A percentile compares a stretch with the other conserved stretches of the same genome.
phyloP scores from a whole-genome alignment of 2,113 vertebrate genomes.

The Daphoenositta chrysoptera region DNA sequence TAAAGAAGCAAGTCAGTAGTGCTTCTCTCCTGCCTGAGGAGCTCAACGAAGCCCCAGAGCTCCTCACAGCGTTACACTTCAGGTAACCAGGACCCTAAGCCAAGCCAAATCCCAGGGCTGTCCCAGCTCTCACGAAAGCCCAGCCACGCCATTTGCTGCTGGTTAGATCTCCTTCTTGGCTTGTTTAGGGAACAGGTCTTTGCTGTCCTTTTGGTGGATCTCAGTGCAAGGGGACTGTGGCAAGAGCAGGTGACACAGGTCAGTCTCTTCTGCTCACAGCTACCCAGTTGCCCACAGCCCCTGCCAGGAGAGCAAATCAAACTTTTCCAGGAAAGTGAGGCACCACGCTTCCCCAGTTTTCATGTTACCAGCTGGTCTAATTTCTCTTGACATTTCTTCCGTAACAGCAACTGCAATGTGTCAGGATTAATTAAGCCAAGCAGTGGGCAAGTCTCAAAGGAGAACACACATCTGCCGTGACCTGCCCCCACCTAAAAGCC shows the following conservation, averaged over 20 bases:
- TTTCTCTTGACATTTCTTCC: constrained; percentile 52
- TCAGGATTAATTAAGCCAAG: constrained; percentile 54
- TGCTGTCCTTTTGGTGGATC: accelerated
- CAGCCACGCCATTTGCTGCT: not conserved
- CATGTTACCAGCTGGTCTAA: constrained; percentile 38
- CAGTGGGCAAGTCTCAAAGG: constrained; percentile 26
- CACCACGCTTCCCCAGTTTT: not conserved
- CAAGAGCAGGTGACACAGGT: not conserved
- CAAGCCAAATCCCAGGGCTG: not conserved
- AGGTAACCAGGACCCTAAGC: not conserved
- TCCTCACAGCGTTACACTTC: not conserved
- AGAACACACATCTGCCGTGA: constrained; percentile 38
- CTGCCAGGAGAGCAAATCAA: not conserved
- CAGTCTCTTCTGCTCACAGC: not conserved
- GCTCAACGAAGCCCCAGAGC: not conserved
- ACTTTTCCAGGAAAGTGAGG: constrained; percentile 10
- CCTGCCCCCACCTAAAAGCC: constrained; percentile 6
- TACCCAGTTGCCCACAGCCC: not conserved
- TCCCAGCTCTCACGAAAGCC: not conserved
- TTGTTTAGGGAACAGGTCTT: not conserved
- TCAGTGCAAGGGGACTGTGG: not conserved
- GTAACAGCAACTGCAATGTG: constrained; percentile 39
- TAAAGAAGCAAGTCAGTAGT: not conserved
- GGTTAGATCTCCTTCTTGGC: not conserved
- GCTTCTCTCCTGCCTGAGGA: not conserved